Evolutionary conservation across 2,888 invertebrate genomes (phyloP).

Genomic region (Tachystola acroxantha): DNA sequence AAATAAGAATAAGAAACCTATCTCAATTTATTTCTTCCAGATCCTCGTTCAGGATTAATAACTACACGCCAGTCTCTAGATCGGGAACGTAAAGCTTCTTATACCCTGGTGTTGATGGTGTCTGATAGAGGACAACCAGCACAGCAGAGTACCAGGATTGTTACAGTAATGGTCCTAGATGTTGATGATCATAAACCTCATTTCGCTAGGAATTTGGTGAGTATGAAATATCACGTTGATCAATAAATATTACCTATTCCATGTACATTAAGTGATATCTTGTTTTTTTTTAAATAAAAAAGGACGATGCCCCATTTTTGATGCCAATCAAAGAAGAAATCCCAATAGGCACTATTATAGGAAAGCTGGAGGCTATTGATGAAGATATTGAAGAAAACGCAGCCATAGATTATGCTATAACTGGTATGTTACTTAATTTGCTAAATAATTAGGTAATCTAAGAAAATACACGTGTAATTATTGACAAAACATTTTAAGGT

Average conservation of each 20-base stretch:
- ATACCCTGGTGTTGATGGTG: slow-evolving; percentile 87
- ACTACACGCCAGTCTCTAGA: slow-evolving; percentile 84
- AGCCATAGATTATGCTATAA: slow-evolving; percentile 85
- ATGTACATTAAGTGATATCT: neutral
- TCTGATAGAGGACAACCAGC: slow-evolving; percentile 87
- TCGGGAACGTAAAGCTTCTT: slow-evolving; percentile 84
- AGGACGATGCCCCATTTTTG: slow-evolving; percentile 82
- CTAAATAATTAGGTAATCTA: neutral
- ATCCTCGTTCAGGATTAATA: slow-evolving; percentile 84
- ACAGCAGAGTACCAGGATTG: slow-evolving; percentile 84
- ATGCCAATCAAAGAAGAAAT: slow-evolving; percentile 83
- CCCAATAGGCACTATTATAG: slow-evolving; percentile 81
- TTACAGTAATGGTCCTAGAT: slow-evolving; percentile 83
- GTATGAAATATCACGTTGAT: slow-evolving; percentile 3
- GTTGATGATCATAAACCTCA: slow-evolving; percentile 89
- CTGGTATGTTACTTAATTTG: slow-evolving; percentile 55
- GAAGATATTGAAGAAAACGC: slow-evolving; percentile 87
- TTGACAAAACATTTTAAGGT: slow-evolving; percentile 49
- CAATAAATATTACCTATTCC: too few relatives aligned
- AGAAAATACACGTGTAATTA: neutral
- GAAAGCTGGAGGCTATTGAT: slow-evolving; percentile 83
- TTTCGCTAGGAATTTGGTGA: slow-evolving; percentile 82
- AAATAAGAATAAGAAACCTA: too few relatives aligned
- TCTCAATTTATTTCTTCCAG: too few relatives aligned
- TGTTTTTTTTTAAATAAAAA: slow-evolving; percentile 2